Percentiles rank a stretch among this genome's conserved stretches.
phyloP scores from a whole-genome alignment of 2,113 vertebrate species.

The Numida meleagris region DNA sequence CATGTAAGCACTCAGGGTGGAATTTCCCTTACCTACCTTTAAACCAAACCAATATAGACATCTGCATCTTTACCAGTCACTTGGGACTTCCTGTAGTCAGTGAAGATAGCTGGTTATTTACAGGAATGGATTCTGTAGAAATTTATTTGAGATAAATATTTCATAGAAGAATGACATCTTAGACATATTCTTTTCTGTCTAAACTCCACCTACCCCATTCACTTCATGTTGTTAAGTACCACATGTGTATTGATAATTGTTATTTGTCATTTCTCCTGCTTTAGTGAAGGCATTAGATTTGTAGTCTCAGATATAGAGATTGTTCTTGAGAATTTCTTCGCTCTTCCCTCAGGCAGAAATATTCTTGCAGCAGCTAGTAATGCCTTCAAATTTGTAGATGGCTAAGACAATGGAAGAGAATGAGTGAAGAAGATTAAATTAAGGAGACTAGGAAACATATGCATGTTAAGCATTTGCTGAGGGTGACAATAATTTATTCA shows the following conservation, averaged over 20 bases:
- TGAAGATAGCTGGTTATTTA: not conserved
- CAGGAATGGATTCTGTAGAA: not conserved
- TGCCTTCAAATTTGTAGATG: not conserved
- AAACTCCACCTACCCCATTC: not conserved
- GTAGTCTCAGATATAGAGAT: not conserved
- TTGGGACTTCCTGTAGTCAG: not conserved
- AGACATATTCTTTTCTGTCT: not conserved
- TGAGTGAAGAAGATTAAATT: not conserved
- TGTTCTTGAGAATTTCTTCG: not conserved
- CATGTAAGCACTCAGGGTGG: not conserved
- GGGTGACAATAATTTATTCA: constrained; percentile 26
- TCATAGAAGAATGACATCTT: not conserved
- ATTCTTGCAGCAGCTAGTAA: not conserved
- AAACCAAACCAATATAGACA: not conserved
- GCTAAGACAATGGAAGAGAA: not conserved
- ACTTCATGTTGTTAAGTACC: not conserved
- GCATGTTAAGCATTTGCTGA: not conserved
- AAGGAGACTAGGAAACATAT: not conserved
- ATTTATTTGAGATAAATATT: not conserved
- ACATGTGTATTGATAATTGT: not conserved
- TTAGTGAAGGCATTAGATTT: not conserved
- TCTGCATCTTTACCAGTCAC: not conserved
- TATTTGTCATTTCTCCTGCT: not conserved
- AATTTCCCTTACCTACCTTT: not conserved
- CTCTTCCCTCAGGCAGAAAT: not conserved